Base-by-base conservation (phyloP, 1,140 invertebrate genomes). In the Eueides isabella region DNA sequence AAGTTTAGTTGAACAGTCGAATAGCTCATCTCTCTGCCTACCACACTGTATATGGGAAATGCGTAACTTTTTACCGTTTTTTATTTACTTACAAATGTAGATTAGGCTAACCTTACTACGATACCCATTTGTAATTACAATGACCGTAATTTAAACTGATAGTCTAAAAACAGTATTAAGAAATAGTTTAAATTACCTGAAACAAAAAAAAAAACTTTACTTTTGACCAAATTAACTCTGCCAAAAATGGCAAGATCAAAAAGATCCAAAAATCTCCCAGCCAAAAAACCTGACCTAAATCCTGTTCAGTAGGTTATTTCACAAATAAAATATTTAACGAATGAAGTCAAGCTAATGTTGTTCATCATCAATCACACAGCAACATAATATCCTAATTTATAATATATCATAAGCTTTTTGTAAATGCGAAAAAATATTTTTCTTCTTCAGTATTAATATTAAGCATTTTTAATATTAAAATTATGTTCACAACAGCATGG, bases 401-500 rank as follows among this genome's bases (percentile, higher is more conserved):
- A 12, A 26, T 55, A 12, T 55, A 55, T 23, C 23, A 26, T 55
- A 55, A 55, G 48, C 48, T 23, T 26, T 55, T 55, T 55, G 48
- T 55, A 55, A 55, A 55, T 26, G 48, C 48, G 48, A 55, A 55
- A 55, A 55, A 55, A 55, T 55, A 55, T 1, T 55, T 55, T 26
- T 55, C 48, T 1, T 55, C 48, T 55, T n/a, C 48, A 55, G 23
- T 55, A 55, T 55, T 55, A 62, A 62, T 30, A 61, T 7, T 29
- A 29, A 62, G 61, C 29, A 62, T 30, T 30, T 11, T 31, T 63
- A 12, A 63, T 63, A 63, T 16, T 63, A 63, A 31, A 30, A 12
- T 31, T 63, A 31, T 48, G 31, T 67, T 82, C 48, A 85, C 80
- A 86, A 88, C 80, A 86, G 86, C 84, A 84, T 78, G 72, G 82